Evolutionary conservation across 2,888 invertebrate genomes (phyloP).

Genomic region (Gonocerus acuteangulatus): DNA sequence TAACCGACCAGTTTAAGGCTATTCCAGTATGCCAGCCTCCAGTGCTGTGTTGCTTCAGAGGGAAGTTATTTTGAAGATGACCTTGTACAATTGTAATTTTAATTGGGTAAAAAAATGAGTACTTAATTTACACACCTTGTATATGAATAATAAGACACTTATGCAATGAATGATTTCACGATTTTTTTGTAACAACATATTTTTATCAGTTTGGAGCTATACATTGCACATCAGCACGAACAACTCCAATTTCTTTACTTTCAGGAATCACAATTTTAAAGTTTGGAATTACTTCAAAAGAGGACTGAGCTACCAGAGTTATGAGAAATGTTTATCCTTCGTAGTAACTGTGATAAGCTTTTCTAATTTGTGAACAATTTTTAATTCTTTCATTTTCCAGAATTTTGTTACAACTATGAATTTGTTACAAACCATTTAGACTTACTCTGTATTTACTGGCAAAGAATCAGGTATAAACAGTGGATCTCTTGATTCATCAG

Average conservation of each 20-base stretch:
- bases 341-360: no score
- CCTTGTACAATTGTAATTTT: neutral
- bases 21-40: neutral
- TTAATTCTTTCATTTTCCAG: no score
- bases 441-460: slow-evolving; percentile 20
- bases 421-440: neutral
- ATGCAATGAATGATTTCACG: neutral
- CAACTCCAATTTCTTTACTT: no score
- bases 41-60: neutral
- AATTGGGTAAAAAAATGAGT: neutral
- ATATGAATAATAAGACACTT: neutral
- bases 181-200: neutral
- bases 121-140: slow-evolving; percentile 1
- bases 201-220: neutral
- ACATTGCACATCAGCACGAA: no score
- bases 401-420: no score
- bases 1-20: neutral
- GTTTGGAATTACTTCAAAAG: no score
- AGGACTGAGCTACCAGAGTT: no score
- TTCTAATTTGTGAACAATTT: no score
- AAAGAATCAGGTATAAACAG: slow-evolving; percentile 12
- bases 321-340: no score
- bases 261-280: no score
- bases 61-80: neutral
- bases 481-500: slow-evolving; percentile 32